A percentile compares a stretch with the other conserved stretches of the same genome.
Conservation (phyloP, 2,888 invertebrate genomes). For the Aproaerema taeniolella region DNA sequence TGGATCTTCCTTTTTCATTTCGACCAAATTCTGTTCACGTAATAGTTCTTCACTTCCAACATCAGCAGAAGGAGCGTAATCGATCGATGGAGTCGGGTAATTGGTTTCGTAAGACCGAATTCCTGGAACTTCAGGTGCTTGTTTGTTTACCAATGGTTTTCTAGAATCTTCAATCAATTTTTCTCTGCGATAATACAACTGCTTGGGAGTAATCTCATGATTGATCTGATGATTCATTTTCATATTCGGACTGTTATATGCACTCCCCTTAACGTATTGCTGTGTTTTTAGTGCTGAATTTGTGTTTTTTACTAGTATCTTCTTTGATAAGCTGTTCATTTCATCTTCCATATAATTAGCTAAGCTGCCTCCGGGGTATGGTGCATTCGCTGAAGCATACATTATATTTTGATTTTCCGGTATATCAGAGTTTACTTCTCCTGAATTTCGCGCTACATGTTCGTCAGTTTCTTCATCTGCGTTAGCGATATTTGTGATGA, state of each 20-base stretch:
- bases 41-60: not conserved
- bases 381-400: not conserved
- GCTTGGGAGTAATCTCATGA: no score
- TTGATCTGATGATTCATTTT: no score
- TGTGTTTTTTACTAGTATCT: not conserved
- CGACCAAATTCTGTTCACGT: not conserved
- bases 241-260: not conserved
- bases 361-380: not conserved
- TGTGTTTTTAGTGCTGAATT: not conserved
- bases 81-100: not conserved
- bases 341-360: not conserved
- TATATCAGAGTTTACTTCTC: no score
- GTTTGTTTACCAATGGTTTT: not conserved
- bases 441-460: no score
- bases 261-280: not conserved
- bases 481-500: not conserved
- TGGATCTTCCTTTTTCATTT: not conserved
- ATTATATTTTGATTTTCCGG: no score
- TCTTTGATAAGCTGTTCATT: not conserved
- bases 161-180: not conserved
- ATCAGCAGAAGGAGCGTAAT: no score
- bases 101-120: not conserved
- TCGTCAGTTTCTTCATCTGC: no score
- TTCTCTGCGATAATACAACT: not conserved
- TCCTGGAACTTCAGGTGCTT: not conserved